These are phyloP conservation scores for Carcina quercana DNA, from an alignment of 2,888 invertebrate genomes.

Conservation along the genomic window DNA sequence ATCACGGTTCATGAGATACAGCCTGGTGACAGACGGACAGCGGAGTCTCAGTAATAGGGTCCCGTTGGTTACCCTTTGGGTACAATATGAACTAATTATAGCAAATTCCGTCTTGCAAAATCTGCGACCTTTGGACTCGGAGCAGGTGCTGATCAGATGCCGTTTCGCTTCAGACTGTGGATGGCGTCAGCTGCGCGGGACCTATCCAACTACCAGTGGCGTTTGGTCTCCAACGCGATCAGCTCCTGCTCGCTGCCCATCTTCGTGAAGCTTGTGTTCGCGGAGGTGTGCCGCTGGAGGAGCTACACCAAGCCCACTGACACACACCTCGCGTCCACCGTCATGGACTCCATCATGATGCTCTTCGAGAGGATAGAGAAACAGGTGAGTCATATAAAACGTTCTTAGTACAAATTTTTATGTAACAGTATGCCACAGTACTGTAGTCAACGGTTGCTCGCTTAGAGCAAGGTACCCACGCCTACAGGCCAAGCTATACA, in stretches of 20 bases:
- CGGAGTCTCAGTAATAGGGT: too few relatives aligned
- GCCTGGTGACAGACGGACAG: too few relatives aligned
- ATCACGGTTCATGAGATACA: too few relatives aligned
- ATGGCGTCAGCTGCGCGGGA: constrained; percentile 92
- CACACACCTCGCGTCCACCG: constrained; percentile 93
- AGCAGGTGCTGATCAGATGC: too few relatives aligned
- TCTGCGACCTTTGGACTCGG: too few relatives aligned
- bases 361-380: constrained; percentile 96
- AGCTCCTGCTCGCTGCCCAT: constrained; percentile 95
- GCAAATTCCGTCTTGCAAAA: too few relatives aligned
- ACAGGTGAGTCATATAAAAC: constrained; percentile 75
- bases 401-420: background rate
- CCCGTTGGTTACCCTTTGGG: too few relatives aligned
- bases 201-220: constrained; percentile 95
- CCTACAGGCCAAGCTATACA: too few relatives aligned
- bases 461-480: too few relatives aligned
- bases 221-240: constrained; percentile 94
- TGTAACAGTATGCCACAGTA: too few relatives aligned
- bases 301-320: constrained; percentile 96
- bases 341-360: constrained; percentile 98
- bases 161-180: constrained; percentile 87
- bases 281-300: constrained; percentile 97
- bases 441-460: too few relatives aligned
- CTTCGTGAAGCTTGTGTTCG: constrained; percentile 97
- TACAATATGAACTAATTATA: too few relatives aligned